These are phyloP conservation scores for Fistularia tabacaria DNA, from an alignment of 2,797 vertebrate species.

Conservation along the genomic window DNA sequence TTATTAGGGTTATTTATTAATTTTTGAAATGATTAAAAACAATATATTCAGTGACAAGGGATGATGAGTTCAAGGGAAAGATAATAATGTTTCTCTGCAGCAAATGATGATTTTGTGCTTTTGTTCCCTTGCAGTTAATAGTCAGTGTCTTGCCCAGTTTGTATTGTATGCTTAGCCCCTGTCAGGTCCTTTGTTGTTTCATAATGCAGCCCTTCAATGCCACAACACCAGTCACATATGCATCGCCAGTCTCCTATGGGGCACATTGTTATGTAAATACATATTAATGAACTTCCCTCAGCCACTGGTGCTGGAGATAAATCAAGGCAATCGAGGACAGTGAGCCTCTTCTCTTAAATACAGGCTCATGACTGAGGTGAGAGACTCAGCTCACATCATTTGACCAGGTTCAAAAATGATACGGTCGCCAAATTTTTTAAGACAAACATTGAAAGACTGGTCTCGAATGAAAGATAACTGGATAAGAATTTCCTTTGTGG, in stretches of 20 bases:
- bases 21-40: too few relatives aligned
- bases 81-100: conserved; percentile 3
- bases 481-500: too few relatives aligned
- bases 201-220: conserved; percentile 45
- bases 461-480: too few relatives aligned
- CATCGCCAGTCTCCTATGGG: conserved; percentile 47
- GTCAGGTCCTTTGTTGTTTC: conserved; percentile 52
- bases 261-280: conserved; percentile 63
- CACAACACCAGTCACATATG: conserved; percentile 44
- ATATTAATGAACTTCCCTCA: conserved; percentile 57
- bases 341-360: conserved; percentile 2
- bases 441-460: too few relatives aligned
- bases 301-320: conserved; percentile 15
- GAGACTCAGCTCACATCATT: not conserved
- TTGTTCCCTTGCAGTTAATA: conserved; percentile 41
- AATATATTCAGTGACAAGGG: conserved; percentile 2
- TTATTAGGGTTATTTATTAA: too few relatives aligned
- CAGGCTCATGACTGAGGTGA: not conserved
- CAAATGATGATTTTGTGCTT: conserved; percentile 19
- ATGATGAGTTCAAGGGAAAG: conserved; percentile 9
- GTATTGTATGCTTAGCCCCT: conserved; percentile 44
- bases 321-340: conserved; percentile 14
- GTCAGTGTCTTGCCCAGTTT: conserved; percentile 21
- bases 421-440: conserved; percentile 17
- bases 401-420: too few relatives aligned